Base-by-base conservation (phyloP, 2,888 invertebrate genomes). In the Troides helena region DNA sequence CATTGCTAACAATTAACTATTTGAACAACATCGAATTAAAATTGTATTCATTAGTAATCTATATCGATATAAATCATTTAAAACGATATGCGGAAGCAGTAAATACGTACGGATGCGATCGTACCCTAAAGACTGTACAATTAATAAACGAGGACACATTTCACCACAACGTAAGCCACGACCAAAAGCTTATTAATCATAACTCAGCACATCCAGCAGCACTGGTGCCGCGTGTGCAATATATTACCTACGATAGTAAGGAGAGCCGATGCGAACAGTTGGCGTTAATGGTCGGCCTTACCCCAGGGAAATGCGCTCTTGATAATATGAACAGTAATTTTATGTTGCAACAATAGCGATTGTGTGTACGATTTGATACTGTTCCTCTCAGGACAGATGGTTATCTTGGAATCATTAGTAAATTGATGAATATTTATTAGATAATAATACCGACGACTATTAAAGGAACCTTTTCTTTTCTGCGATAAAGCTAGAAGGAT, bases 261-360 rank as follows among this genome's bases (percentile, higher is more conserved):
- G 75, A 77, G 74, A 74, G 78, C 76, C 84, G 77, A 77, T 82
- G 88, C 79, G 87, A 90, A 90, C 92, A 92, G 92, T 91, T 92
- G 92, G 89, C 86, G 88, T 82, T 91, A 92, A 92, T 92, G 88
- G 89, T 78, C 77, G 80, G 76, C 81, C 83, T 80, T 85, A 87
- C 91, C 89, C 91, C 71, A 83, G 91, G 90, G 91, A 90, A 89
- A 88, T 88, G 75, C 73, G 74, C 85, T 85, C 85, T 86, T 88
- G 84, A 89, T 88, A 87, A 86, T 86, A 84, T 81, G 85, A 84
- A 85, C 85, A 83, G 89, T 89, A 89, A 89, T 89, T 89, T 87
- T 87, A 85, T 84, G 84, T 86, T 85, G 84, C 84, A 85, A 88
- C 87, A 88, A 87, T 85, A 81, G 83, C 79, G 70, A 70, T 66